Conservation (phyloP, 2,797 vertebrate genomes). For the Tympanoctomys barrerae region DNA sequence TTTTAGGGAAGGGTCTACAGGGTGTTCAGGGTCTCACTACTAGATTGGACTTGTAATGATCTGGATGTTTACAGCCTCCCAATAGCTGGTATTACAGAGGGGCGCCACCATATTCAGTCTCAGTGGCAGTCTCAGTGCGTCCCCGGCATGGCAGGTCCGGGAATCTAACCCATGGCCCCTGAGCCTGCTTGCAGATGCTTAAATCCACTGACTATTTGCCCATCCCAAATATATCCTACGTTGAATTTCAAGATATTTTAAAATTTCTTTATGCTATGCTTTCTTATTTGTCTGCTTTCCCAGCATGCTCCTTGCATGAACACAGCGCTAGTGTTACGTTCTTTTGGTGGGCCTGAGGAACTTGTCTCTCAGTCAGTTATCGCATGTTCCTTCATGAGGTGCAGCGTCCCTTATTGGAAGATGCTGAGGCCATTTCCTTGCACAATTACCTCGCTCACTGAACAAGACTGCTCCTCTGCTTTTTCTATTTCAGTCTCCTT, state of each 20-base stretch:
- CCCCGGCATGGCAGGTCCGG: too few relatives aligned
- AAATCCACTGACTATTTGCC: too few relatives aligned
- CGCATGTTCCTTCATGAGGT: neutral
- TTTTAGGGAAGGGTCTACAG: too few relatives aligned
- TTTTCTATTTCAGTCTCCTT: neutral
- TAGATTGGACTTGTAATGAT: too few relatives aligned
- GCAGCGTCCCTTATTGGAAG: neutral
- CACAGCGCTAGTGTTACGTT: neutral
- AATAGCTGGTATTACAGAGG: too few relatives aligned
- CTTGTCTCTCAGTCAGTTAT: neutral
- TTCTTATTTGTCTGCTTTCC: neutral
- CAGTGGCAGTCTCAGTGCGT: too few relatives aligned
- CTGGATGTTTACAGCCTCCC: too few relatives aligned
- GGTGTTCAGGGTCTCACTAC: too few relatives aligned
- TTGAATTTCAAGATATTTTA: neutral
- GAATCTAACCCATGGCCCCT: too few relatives aligned
- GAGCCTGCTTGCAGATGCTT: too few relatives aligned
- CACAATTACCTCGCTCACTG: neutral
- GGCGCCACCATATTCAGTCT: too few relatives aligned
- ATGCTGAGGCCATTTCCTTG: neutral
- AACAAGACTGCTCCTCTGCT: neutral
- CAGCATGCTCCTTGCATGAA: neutral
- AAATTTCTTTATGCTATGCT: neutral
- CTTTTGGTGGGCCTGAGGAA: neutral
- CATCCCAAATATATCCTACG: neutral